phyloP scores from a whole-genome alignment of 2,797 vertebrate genomes.

The Eutrigla gurnardus region DNA sequence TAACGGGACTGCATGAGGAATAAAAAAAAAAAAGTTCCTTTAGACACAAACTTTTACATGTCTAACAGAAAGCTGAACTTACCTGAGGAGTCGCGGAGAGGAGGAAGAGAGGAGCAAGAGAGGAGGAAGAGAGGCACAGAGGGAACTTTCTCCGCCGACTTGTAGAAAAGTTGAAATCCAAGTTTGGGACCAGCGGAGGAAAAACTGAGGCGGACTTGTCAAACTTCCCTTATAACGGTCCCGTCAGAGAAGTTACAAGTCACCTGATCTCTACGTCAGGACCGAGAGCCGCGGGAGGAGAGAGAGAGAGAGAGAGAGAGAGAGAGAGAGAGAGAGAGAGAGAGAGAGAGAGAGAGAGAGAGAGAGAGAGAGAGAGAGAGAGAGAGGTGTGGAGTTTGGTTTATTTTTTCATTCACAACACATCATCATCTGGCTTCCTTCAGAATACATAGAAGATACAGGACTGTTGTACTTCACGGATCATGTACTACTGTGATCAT shows the following conservation, averaged over 20 bases:
- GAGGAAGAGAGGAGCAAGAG: not conserved
- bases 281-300: constrained; percentile 23
- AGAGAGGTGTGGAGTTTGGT: too few species aligned
- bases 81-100: constrained; percentile 70
- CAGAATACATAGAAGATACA: not conserved
- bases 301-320: not conserved
- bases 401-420: too few species aligned
- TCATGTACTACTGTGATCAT: too few species aligned
- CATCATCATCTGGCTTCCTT: too few species aligned
- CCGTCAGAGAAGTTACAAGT: constrained; percentile 63
- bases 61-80: constrained; percentile 30
- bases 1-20: not conserved
- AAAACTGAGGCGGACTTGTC: constrained; percentile 79
- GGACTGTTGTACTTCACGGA: too few species aligned
- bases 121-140: constrained; percentile 38
- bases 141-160: constrained; percentile 64
- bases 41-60: not conserved
- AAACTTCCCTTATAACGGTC: constrained; percentile 83
- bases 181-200: constrained; percentile 59
- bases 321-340: not conserved
- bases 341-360: not conserved
- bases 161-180: constrained; percentile 66
- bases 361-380: too few species aligned
- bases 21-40: not conserved
- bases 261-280: constrained; percentile 83